Conservation (phyloP, 1,140 invertebrate genomes). For the Meloidogyne chitwoodi region DNA sequence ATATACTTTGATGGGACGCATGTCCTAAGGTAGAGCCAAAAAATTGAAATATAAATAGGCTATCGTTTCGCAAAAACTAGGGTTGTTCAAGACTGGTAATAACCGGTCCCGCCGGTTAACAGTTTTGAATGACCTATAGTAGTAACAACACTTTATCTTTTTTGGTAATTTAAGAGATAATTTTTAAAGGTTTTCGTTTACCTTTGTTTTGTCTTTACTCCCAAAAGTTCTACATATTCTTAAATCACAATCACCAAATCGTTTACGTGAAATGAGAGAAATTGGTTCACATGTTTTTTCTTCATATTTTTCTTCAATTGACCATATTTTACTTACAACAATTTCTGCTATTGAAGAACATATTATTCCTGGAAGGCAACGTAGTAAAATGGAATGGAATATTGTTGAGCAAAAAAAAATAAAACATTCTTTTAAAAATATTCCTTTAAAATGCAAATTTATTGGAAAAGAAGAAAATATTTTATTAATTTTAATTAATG, state of each 20-base stretch:
- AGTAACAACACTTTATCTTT: no score
- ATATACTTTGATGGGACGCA: no score
- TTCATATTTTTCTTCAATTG: slow-evolving; percentile 14
- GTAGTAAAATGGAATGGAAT: slow-evolving; percentile 3
- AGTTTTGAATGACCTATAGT: no score
- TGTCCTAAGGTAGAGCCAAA: no score
- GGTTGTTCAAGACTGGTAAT: no score
- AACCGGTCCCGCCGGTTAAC: no score
- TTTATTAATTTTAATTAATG: not conserved
- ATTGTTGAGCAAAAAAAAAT: not conserved
- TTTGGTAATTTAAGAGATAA: no score
- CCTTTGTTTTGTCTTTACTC: slow-evolving; percentile 3
- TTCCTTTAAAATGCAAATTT: not conserved
- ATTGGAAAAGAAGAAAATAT: no score
- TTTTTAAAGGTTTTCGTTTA: slow-evolving; percentile 17
- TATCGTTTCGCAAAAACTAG: no score
- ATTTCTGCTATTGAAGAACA: slow-evolving; percentile 3
- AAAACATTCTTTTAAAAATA: not conserved
- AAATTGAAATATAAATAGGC: no score
- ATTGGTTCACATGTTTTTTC: not conserved
- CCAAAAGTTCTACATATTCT: slow-evolving; percentile 12
- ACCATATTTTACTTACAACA: slow-evolving; percentile 5
- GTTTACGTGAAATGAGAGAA: not conserved
- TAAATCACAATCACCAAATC: not conserved
- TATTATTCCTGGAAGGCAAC: slow-evolving; percentile 9